Conservation (phyloP, 2,888 invertebrate species). For the Celastrina argiolus region DNA sequence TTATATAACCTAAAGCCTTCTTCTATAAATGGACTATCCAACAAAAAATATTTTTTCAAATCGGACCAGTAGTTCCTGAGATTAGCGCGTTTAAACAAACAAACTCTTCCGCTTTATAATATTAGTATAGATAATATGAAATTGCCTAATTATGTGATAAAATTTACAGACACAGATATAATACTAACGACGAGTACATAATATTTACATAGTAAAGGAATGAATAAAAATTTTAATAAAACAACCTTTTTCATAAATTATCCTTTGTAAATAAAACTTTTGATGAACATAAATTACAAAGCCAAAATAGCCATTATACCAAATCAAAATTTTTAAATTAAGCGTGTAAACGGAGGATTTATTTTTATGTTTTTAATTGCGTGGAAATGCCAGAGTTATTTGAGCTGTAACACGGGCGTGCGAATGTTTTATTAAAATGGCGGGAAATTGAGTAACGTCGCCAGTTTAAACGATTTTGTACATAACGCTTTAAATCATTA, state of each 20-base stretch:
- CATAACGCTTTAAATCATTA: background rate
- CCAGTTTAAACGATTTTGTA: background rate
- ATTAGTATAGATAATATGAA: too few species aligned
- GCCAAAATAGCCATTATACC: background rate
- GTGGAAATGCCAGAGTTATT: background rate
- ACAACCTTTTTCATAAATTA: background rate
- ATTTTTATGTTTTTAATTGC: constrained; percentile 8
- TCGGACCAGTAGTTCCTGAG: too few species aligned
- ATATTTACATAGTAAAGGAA: too few species aligned
- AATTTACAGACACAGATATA: background rate
- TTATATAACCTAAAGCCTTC: too few species aligned
- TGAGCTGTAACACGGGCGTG: background rate
- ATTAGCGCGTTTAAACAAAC: too few species aligned
- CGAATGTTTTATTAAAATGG: constrained; percentile 13
- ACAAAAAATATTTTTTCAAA: too few species aligned
- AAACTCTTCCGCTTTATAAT: too few species aligned
- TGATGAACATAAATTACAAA: background rate
- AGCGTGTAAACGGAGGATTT: background rate
- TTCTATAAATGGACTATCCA: too few species aligned
- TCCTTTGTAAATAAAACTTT: background rate
- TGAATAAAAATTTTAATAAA: background rate
- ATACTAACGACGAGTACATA: background rate
- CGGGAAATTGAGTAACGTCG: constrained; percentile 6
- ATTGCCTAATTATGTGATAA: too few species aligned
- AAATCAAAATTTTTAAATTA: background rate